Conservation (phyloP, 2,113 vertebrate species). For the Poeciliopsis turrubarensis region DNA sequence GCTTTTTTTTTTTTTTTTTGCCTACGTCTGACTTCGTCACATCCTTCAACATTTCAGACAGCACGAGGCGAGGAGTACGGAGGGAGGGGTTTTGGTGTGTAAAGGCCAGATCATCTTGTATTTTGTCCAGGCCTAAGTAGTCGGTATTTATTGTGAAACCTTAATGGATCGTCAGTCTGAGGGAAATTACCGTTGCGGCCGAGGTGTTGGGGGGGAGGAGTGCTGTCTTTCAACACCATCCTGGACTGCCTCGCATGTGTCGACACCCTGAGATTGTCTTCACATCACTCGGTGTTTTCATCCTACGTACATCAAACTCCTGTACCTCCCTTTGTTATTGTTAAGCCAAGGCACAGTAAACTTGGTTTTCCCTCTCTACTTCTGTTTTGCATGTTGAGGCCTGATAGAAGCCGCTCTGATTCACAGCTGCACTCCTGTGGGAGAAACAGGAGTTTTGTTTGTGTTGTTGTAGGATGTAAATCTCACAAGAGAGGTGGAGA, state of each 20-base stretch:
- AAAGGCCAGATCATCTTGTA: conserved; percentile 73
- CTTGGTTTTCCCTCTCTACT: conserved; percentile 36
- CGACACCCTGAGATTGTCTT: conserved; percentile 34
- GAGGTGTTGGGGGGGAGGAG: conserved; percentile 55
- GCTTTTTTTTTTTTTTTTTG: conserved; percentile 60
- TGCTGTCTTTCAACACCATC: conserved; percentile 58
- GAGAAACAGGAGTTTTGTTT: conserved; percentile 76
- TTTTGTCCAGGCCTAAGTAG: conserved; percentile 50
- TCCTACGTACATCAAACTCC: conserved; percentile 23
- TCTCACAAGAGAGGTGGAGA: conserved; percentile 75
- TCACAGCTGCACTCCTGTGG: conserved; percentile 73
- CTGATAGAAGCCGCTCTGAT: conserved; percentile 60
- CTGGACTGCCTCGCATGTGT: conserved; percentile 54
- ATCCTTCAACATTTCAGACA: conserved; percentile 77
- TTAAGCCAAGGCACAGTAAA: conserved; percentile 22
- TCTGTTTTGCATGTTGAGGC: conserved; percentile 52
- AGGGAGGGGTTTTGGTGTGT: conserved; percentile 65
- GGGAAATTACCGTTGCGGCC: conserved; percentile 36
- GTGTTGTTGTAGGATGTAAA: conserved; percentile 78
- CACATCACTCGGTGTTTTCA: conserved; percentile 24
- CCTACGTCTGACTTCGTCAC: conserved; percentile 66
- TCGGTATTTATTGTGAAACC: conserved; percentile 62
- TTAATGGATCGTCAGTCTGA: conserved; percentile 54
- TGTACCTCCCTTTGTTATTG: conserved; percentile 15
- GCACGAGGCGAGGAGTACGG: conserved; percentile 70